These are phyloP conservation scores for Caenorhabditis imperialis DNA, from an alignment of 2,888 invertebrate species.

Conservation along the genomic window DNA sequence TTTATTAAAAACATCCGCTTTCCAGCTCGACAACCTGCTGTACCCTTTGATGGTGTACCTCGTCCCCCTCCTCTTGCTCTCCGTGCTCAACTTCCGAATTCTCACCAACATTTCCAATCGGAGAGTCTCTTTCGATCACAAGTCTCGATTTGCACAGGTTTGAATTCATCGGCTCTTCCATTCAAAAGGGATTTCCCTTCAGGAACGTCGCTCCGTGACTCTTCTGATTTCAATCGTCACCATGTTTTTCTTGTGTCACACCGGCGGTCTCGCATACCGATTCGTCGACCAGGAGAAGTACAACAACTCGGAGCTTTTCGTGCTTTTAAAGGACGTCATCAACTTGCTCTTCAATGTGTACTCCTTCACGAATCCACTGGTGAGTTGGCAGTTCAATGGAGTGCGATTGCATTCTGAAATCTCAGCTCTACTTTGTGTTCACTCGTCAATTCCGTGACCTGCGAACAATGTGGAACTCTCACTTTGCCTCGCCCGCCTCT, in stretches of 20 bases:
- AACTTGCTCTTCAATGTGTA: slow-evolving; percentile 77
- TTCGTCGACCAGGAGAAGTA: slow-evolving; percentile 70
- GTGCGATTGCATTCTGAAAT: no score
- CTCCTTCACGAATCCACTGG: slow-evolving; percentile 76
- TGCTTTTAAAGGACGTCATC: slow-evolving; percentile 74
- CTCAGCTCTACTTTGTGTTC: slow-evolving; percentile 76
- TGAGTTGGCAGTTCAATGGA: slow-evolving; percentile 20
- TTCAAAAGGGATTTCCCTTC: background rate
- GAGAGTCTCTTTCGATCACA: slow-evolving; percentile 59
- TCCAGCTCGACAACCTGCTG: slow-evolving; percentile 73
- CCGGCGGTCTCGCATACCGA: slow-evolving; percentile 75
- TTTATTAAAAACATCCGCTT: background rate
- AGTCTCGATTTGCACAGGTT: slow-evolving; percentile 58
- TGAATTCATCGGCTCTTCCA: background rate
- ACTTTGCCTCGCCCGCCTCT: slow-evolving; percentile 51
- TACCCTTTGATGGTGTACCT: slow-evolving; percentile 75
- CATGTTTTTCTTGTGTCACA: slow-evolving; percentile 76
- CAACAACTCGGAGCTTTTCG: slow-evolving; percentile 64
- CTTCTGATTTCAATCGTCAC: slow-evolving; percentile 76
- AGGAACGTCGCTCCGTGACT: slow-evolving; percentile 72
- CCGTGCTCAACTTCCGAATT: slow-evolving; percentile 74
- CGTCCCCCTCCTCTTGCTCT: slow-evolving; percentile 73
- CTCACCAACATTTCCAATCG: slow-evolving; percentile 61
- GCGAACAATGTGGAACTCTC: slow-evolving; percentile 59
- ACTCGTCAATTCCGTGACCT: slow-evolving; percentile 77